A percentile compares a stretch with the other conserved stretches of the same genome.
These are phyloP conservation scores for Dolichopus griseipennis DNA, from an alignment of 2,888 invertebrate species.

Conservation along the genomic window DNA sequence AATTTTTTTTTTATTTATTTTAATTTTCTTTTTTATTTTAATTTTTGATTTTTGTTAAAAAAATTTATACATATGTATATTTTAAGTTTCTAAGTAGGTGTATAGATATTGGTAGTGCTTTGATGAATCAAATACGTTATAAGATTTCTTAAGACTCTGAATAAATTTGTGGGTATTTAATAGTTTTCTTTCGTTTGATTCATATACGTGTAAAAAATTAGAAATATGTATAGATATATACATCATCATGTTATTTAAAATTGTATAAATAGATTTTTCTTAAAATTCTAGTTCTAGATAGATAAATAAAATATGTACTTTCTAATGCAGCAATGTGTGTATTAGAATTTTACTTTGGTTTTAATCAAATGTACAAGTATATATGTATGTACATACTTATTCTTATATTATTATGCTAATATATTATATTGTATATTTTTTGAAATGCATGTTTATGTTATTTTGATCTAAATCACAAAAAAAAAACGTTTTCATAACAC, in stretches of 20 bases:
- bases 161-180: not conserved
- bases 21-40: not conserved
- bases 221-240: not conserved
- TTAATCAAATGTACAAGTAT: too few relatives aligned
- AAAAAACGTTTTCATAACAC: too few relatives aligned
- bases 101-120: not conserved
- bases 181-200: not conserved
- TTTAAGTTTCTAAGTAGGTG: conserved; percentile 1
- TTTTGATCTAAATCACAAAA: too few relatives aligned
- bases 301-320: not conserved
- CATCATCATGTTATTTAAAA: not conserved
- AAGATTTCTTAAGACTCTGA: conserved; percentile 1
- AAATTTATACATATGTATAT: not conserved
- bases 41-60: not conserved
- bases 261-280: not conserved
- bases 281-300: conserved; percentile 1
- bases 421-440: too few relatives aligned
- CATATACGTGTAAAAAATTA: not conserved
- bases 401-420: too few relatives aligned
- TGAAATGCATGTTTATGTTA: too few relatives aligned
- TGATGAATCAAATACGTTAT: not conserved
- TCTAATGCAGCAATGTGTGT: too few relatives aligned
- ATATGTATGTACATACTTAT: too few relatives aligned
- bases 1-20: too few relatives aligned
- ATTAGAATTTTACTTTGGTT: too few relatives aligned